phyloP scores from a whole-genome alignment of 2,113 vertebrate species.

The Dicrurus megarhynchus region DNA sequence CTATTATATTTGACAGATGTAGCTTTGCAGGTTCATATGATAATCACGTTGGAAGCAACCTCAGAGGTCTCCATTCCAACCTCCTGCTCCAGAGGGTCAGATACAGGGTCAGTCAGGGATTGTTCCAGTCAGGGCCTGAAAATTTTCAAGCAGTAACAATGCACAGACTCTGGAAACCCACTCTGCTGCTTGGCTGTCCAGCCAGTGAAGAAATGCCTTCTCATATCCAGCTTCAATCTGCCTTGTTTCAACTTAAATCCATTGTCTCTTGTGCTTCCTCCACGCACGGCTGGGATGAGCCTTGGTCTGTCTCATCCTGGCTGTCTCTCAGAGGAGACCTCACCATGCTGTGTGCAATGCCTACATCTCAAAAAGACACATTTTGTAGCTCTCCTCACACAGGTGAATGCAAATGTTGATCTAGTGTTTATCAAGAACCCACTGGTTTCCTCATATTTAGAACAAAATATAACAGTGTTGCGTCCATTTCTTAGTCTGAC shows the following conservation, averaged over 20 bases:
- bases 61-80: neutral
- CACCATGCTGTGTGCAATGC: neutral
- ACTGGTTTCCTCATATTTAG: neutral
- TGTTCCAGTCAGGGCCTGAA: neutral
- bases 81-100: neutral
- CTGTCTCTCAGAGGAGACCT: neutral
- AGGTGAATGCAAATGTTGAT: neutral
- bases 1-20: neutral
- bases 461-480: neutral
- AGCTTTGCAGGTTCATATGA: neutral
- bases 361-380: neutral
- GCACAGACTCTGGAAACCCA: neutral
- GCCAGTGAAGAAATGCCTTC: neutral
- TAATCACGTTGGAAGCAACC: neutral
- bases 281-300: rapidly evolving
- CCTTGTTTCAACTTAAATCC: neutral
- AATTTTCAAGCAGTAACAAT: neutral
- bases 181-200: neutral
- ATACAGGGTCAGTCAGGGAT: neutral
- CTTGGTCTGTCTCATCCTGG: neutral
- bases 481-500: neutral
- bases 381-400: neutral
- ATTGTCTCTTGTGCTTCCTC: neutral
- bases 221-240: neutral
- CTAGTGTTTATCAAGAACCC: neutral